Conservation (phyloP, 2,797 vertebrate species). For the Rhinichthys osculus region DNA sequence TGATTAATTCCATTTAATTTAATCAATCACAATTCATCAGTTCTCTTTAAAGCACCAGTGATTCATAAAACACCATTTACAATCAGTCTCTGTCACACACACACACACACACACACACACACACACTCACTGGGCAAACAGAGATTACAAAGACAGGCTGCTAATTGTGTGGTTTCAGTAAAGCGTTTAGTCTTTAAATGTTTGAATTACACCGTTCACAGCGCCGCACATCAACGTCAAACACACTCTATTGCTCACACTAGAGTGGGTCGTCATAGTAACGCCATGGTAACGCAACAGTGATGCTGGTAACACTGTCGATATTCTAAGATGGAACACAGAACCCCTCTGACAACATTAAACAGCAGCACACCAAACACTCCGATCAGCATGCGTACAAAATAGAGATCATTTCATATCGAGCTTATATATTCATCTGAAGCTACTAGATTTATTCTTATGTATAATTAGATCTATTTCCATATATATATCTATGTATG, state of each 20-base stretch:
- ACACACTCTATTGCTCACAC: slow-evolving; percentile 59
- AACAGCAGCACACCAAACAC: slow-evolving; percentile 52
- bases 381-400: slow-evolving; percentile 63
- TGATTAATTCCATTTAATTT: slow-evolving; percentile 16
- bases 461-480: slow-evolving; percentile 52
- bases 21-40: slow-evolving; percentile 16
- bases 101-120: not conserved
- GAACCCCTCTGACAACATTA: slow-evolving; percentile 49
- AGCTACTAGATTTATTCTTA: slow-evolving; percentile 53
- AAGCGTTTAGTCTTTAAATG: slow-evolving; percentile 55
- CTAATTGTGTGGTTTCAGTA: slow-evolving; percentile 35
- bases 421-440: slow-evolving; percentile 51
- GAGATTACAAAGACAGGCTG: slow-evolving; percentile 5
- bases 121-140: not conserved
- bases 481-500: slow-evolving; percentile 32
- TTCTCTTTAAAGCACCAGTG: slow-evolving; percentile 16
- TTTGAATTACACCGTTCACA: slow-evolving; percentile 51
- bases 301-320: slow-evolving; percentile 56
- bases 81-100: not conserved
- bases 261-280: slow-evolving; percentile 58
- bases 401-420: slow-evolving; percentile 54
- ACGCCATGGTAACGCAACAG: slow-evolving; percentile 57
- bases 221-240: not conserved
- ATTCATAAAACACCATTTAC: slow-evolving; percentile 10
- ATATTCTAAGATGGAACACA: slow-evolving; percentile 37